Conservation (phyloP, 2,888 invertebrate species). For the Clepsis dumicolana region DNA sequence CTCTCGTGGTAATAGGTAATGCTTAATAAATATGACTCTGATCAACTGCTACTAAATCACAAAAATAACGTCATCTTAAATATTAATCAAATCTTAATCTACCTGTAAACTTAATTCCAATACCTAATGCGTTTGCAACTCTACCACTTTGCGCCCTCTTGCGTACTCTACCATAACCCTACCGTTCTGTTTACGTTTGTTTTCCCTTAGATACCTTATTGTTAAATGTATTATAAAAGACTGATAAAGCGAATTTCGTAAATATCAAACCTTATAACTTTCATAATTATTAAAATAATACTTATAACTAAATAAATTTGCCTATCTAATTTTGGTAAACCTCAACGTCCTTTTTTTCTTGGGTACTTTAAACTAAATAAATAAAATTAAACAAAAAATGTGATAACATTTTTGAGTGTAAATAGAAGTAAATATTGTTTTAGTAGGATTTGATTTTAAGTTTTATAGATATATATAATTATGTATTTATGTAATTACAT, state of each 20-base stretch:
- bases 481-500: neutral
- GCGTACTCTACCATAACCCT: neutral
- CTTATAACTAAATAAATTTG: constrained; percentile 8
- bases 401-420: constrained; percentile 33
- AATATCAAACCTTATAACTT: constrained; percentile 30
- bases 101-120: neutral
- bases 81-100: neutral
- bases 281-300: constrained; percentile 24
- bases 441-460: constrained; percentile 20
- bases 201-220: constrained; percentile 27
- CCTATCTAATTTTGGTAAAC: neutral
- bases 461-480: neutral
- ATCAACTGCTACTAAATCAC: neutral
- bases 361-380: neutral
- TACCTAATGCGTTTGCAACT: neutral
- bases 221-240: constrained; percentile 44
- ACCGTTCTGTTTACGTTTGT: neutral
- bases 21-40: neutral
- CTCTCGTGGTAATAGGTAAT: neutral
- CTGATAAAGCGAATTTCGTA: constrained; percentile 48
- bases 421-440: constrained; percentile 14
- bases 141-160: neutral
- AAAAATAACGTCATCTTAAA: neutral
- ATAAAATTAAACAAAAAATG: constrained; percentile 7
- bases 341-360: neutral